Evolutionary conservation across 2,888 invertebrate genomes (phyloP).

Genomic region (Patella caerulea): DNA sequence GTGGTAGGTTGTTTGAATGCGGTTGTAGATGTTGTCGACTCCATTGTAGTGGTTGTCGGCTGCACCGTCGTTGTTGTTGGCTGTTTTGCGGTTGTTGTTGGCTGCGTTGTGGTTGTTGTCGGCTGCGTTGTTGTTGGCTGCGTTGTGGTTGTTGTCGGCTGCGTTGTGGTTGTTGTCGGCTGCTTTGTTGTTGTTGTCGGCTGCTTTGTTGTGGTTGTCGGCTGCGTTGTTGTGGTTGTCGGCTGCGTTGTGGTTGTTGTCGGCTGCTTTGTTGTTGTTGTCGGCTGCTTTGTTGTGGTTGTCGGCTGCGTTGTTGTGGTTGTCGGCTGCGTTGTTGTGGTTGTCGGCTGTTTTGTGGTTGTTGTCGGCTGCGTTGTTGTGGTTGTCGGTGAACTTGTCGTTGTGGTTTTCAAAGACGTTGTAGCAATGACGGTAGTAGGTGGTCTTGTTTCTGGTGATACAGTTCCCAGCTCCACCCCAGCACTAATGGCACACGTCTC

Average conservation of each 20-base stretch:
- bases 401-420: not conserved
- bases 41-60: not conserved
- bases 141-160: not conserved
- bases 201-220: not conserved
- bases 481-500: slow-evolving; percentile 22
- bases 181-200: not conserved
- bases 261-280: not conserved
- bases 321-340: not conserved
- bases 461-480: slow-evolving; percentile 12
- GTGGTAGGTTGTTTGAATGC: not conserved
- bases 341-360: not conserved
- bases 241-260: not conserved
- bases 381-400: not conserved
- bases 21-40: not conserved
- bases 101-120: not conserved
- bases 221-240: not conserved
- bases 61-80: not conserved
- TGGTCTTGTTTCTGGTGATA: not conserved
- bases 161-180: not conserved
- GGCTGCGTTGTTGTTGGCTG: not conserved
- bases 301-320: not conserved
- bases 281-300: not conserved
- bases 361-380: not conserved
- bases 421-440: not conserved
- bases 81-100: not conserved